phyloP scores from a whole-genome alignment of 2,797 vertebrate genomes.

The Leuciscus waleckii region DNA sequence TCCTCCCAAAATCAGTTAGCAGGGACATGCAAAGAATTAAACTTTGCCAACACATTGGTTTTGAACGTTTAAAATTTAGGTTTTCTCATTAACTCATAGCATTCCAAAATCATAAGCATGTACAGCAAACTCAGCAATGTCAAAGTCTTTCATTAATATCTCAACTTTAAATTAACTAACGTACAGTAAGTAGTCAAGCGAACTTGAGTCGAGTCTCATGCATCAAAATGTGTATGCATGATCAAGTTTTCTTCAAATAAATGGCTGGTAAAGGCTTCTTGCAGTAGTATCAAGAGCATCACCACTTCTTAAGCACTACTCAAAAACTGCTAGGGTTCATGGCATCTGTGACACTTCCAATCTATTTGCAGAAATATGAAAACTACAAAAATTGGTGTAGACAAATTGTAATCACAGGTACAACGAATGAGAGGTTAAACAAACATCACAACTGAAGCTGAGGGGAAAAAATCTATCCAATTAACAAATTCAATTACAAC shows the following conservation, averaged over 20 bases:
- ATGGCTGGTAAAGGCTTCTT: not conserved
- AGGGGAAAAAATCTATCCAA: conserved; percentile 4
- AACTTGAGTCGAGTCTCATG: not conserved
- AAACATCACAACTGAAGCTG: not conserved
- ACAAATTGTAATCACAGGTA: not conserved
- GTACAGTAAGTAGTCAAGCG: not conserved
- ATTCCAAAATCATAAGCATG: not conserved
- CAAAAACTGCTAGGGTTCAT: not conserved
- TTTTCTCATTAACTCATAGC: too few species aligned
- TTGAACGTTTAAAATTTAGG: not conserved
- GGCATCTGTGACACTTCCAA: not conserved
- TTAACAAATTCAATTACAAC: conserved; percentile 36
- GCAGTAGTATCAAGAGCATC: not conserved
- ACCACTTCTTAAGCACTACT: not conserved
- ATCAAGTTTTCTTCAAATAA: not conserved
- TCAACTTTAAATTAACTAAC: not conserved
- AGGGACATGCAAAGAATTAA: not conserved
- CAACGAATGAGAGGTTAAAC: conserved; percentile 10
- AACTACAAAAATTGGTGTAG: not conserved
- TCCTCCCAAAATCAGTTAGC: not conserved
- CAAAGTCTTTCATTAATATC: not conserved
- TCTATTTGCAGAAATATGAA: conserved; percentile 1
- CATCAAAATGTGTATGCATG: not conserved
- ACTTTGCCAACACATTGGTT: not conserved
- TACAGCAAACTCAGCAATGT: not conserved